These are phyloP conservation scores for Enhydra lutris DNA, from an alignment of 2,113 vertebrate genomes.

Conservation along the genomic window DNA sequence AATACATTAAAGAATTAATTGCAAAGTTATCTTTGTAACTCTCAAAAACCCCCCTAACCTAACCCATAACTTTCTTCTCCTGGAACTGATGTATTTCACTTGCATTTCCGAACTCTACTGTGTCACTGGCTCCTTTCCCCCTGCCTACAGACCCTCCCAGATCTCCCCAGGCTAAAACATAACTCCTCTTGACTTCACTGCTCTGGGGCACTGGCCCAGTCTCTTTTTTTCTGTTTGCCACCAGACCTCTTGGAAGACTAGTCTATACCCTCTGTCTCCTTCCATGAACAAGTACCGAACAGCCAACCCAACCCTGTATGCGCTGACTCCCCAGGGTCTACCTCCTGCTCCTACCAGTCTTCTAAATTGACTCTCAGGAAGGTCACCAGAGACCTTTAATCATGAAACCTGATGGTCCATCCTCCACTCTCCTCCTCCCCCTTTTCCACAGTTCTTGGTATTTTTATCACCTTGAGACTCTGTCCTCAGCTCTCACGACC, in stretches of 20 bases:
- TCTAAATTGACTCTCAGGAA: not conserved
- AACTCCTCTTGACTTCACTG: not conserved
- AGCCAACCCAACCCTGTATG: fast-evolving
- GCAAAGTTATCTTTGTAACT: not conserved
- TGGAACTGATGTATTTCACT: not conserved
- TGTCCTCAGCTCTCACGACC: not conserved
- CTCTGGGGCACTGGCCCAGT: not conserved
- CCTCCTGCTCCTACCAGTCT: not conserved
- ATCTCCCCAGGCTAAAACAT: not conserved
- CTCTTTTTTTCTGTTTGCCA: not conserved
- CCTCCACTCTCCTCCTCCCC: not conserved
- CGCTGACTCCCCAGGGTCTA: not conserved
- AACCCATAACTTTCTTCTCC: not conserved
- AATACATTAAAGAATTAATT: not conserved
- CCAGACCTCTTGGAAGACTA: not conserved
- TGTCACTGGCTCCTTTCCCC: not conserved
- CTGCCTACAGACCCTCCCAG: not conserved
- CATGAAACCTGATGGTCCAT: not conserved
- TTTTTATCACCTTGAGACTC: not conserved
- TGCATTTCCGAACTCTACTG: not conserved
- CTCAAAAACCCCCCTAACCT: not conserved
- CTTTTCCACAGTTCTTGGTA: not conserved
- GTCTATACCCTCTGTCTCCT: not conserved
- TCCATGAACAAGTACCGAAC: not conserved
- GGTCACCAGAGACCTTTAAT: not conserved